These are phyloP conservation scores for Scortum barcoo DNA, from an alignment of 2,113 vertebrate genomes.

Conservation along the genomic window DNA sequence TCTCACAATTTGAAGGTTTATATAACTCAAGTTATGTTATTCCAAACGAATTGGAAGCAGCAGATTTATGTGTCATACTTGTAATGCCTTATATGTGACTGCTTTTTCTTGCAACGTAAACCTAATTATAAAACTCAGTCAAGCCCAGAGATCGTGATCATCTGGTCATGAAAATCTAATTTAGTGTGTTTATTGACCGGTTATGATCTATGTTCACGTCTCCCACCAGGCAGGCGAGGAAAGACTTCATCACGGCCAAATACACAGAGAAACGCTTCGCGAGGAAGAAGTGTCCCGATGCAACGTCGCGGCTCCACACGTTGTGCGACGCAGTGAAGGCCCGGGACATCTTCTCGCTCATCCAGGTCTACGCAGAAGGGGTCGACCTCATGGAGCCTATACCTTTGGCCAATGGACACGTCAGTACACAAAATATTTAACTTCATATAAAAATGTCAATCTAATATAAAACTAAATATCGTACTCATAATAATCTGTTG, in stretches of 20 bases:
- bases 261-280: slow-evolving; percentile 96
- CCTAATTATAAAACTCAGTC: background rate
- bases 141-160: background rate
- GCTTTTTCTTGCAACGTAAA: background rate
- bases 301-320: slow-evolving; percentile 88
- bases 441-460: too few relatives aligned
- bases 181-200: background rate
- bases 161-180: background rate
- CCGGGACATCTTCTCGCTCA: slow-evolving; percentile 93
- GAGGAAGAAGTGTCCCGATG: slow-evolving; percentile 88
- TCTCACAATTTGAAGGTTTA: too few relatives aligned
- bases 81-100: background rate
- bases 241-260: slow-evolving; percentile 98
- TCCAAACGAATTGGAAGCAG: too few relatives aligned
- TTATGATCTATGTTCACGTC: slow-evolving; percentile 4
- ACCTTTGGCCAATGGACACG: slow-evolving; percentile 96
- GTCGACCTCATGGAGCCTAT: slow-evolving; percentile 97
- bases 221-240: slow-evolving; percentile 91
- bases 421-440: slow-evolving; percentile 78
- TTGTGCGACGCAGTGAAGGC: slow-evolving; percentile 95
- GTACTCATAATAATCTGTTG: background rate
- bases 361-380: slow-evolving; percentile 95
- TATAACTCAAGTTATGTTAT: too few relatives aligned
- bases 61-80: too few relatives aligned
- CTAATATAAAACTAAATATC: too few relatives aligned